Evolutionary conservation across 2,797 vertebrate species (phyloP), one percentile per base, ranked within the genome.

Genomic region (Enteromius trimaculatus): DNA sequence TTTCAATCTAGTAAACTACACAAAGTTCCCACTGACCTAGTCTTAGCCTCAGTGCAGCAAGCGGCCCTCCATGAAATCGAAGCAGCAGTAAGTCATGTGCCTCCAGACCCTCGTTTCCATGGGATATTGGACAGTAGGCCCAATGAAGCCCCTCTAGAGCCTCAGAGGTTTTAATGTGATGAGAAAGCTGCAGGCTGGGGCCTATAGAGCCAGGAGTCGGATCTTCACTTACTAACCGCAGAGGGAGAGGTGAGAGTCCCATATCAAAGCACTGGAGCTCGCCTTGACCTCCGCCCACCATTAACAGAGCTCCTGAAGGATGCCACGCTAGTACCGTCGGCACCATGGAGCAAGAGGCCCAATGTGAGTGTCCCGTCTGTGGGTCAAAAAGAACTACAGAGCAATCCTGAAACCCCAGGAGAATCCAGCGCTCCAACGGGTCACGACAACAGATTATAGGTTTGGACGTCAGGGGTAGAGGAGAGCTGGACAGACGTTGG

Each of bases 261-360:
- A 93, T 93, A 91, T 99, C 97, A 87, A 98, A 98, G 89, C 96
- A 92, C 87, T 97, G 95, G 84, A 99, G 89, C 86, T 98, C 97
- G 17, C 96, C 96, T 89, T 97, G 96, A 70, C 92, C 95, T 80
- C 95, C 96, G 39, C 95, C 96, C 17, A 92, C 93, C 86, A 96
- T 9, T 23, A 96, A 91, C 89, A 97, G 6, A 9, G 95, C 95
- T 31, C 95, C 97, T 0, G 92, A 92, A 11, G 98, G 97, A 90
- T 99, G 98, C 95, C 95, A 99, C 82, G 93, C 92, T 3, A 97
- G 87, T 17, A 96, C 89, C 5, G 90, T 84, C 37, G 97, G 96
- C 34, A 95, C 85, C 85, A 97, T 85, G 26, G 96, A 93, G 82
- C 96, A 95, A 64, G 94, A 92, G 79, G 92, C 93, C 81, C 94